phyloP scores from a whole-genome alignment of 2,797 vertebrate genomes.

The Scolopax bukidnonensis region DNA sequence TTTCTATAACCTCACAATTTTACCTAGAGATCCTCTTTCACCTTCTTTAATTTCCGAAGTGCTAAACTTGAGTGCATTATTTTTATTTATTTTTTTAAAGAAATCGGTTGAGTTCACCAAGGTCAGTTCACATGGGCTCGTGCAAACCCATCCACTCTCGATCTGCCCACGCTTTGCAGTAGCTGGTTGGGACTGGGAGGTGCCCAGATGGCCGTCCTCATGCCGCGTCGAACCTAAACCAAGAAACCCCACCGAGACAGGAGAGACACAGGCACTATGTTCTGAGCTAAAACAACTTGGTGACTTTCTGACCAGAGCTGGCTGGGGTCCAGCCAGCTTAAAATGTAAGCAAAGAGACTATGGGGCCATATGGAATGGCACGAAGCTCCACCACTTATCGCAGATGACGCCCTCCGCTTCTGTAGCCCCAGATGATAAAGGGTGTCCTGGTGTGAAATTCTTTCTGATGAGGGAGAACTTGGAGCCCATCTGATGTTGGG shows the following conservation, averaged over 20 bases:
- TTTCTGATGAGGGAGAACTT: background rate
- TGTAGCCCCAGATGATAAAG: constrained; percentile 20
- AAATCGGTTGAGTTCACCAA: background rate
- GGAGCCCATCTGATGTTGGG: constrained; percentile 38
- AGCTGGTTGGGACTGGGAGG: constrained; percentile 15
- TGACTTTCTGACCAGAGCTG: constrained; percentile 70
- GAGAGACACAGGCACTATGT: constrained; percentile 32
- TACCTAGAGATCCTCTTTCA: background rate
- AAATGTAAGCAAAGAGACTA: background rate
- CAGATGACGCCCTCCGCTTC: constrained; percentile 58
- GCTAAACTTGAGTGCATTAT: fast-evolving
- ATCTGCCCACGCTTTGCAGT: constrained; percentile 37
- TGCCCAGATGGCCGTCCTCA: constrained; percentile 47
- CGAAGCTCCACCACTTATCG: constrained; percentile 3
- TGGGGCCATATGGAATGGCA: constrained; percentile 52
- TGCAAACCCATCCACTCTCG: background rate
- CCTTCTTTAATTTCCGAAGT: background rate
- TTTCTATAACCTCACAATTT: fast-evolving
- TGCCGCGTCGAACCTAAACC: constrained; percentile 7
- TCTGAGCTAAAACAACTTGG: constrained; percentile 57
- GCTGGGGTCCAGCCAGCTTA: constrained; percentile 60
- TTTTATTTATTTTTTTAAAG: background rate
- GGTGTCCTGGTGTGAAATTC: constrained; percentile 52
- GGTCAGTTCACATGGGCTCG: background rate
- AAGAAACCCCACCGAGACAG: constrained; percentile 36